Percentiles rank a stretch among this genome's conserved stretches.
Conservation (phyloP, 1,140 invertebrate species). For the Gryon sp. region DNA sequence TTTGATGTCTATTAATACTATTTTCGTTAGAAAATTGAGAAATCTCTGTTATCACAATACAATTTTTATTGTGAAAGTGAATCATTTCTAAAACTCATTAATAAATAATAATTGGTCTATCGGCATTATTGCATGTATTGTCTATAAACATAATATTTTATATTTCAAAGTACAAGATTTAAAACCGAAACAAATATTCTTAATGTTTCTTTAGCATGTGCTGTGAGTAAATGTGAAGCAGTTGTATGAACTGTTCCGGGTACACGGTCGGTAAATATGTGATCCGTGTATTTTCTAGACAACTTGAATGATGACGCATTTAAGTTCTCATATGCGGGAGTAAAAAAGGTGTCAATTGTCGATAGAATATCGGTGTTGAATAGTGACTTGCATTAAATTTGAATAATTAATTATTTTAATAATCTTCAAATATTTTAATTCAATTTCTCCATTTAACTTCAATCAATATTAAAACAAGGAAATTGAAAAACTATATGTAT, state of each 20-base stretch:
- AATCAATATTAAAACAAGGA: too few species aligned
- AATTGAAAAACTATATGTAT: too few species aligned
- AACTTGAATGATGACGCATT: constrained; percentile 39
- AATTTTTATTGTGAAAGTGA: too few species aligned
- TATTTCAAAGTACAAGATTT: too few species aligned
- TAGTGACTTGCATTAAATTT: constrained; percentile 55
- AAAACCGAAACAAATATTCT: too few species aligned
- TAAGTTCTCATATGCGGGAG: constrained; percentile 24
- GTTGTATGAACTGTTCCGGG: constrained; percentile 12
- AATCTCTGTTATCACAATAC: too few species aligned
- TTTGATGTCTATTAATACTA: too few species aligned
- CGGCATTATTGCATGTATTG: too few species aligned
- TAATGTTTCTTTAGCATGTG: constrained; percentile 16
- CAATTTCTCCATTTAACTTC: background rate
- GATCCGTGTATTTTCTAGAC: constrained; percentile 15
- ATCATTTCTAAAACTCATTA: too few species aligned
- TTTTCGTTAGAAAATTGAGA: too few species aligned
- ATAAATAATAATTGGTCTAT: too few species aligned
- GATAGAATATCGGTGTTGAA: constrained; percentile 22
- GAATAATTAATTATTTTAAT: constrained; percentile 18
- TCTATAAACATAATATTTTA: too few species aligned
- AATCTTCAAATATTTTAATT: background rate
- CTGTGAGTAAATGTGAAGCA: constrained; percentile 10
- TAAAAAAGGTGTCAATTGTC: constrained; percentile 9
- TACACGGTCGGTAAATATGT: constrained; percentile 35